A percentile compares a stretch with the other conserved stretches of the same genome.
Evolutionary conservation across 2,888 invertebrate species (phyloP).

Genomic region (Clanis bilineata): DNA sequence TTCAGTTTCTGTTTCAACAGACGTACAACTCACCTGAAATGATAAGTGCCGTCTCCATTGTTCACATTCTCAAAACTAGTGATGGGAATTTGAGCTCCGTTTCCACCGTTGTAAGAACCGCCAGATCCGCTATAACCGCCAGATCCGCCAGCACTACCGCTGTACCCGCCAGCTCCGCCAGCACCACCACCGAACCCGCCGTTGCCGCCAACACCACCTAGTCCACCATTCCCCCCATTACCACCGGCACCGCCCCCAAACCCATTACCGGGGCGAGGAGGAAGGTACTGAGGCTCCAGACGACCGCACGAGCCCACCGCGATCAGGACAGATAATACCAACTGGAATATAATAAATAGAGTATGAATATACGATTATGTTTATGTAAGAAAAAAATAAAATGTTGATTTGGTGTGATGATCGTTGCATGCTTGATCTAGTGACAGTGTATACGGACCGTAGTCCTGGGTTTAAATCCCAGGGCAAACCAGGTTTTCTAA

Average conservation of each 20-base stretch:
- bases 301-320: constrained; percentile 60
- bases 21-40: constrained; percentile 82
- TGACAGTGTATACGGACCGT: too few species aligned
- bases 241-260: constrained; percentile 36
- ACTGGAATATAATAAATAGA: constrained; percentile 30
- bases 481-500: too few species aligned
- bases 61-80: constrained; percentile 84
- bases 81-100: constrained; percentile 79
- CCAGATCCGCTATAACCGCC: constrained; percentile 50
- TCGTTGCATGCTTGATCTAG: too few species aligned
- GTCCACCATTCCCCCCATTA: constrained; percentile 30
- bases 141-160: constrained; percentile 34
- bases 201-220: constrained; percentile 40
- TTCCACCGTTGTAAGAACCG: constrained; percentile 36
- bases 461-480: too few species aligned
- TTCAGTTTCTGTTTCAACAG: too few species aligned
- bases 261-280: constrained; percentile 39
- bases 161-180: constrained; percentile 37
- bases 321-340: constrained; percentile 49
- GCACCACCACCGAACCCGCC: constrained; percentile 34
- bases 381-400: too few species aligned
- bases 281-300: constrained; percentile 46
- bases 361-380: background rate
- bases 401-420: too few species aligned
- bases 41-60: constrained; percentile 85